Conservation (phyloP, 2,797 vertebrate genomes). For the Siniperca scherzeri region DNA sequence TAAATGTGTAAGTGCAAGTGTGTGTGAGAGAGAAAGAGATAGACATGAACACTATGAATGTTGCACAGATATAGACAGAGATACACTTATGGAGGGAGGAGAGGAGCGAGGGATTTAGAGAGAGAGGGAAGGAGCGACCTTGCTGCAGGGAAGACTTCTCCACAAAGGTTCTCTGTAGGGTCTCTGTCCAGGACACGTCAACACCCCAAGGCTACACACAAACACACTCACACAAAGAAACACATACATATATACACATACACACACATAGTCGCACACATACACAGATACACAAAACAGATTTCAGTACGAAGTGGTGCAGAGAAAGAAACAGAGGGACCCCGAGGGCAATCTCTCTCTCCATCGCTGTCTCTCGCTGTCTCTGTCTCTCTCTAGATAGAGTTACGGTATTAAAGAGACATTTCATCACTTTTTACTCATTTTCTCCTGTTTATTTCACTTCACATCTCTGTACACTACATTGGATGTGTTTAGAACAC, state of each 20-base stretch:
- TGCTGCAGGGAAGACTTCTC: slow-evolving; percentile 77
- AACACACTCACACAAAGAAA: slow-evolving; percentile 28
- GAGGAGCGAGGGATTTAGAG: slow-evolving; percentile 32
- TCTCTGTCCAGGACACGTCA: slow-evolving; percentile 69
- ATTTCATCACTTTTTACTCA: slow-evolving; percentile 21
- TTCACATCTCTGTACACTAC: background rate
- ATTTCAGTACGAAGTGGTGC: slow-evolving; percentile 33
- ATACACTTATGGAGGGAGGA: slow-evolving; percentile 47
- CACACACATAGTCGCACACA: slow-evolving; percentile 22
- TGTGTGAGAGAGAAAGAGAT: background rate
- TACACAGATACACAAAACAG: slow-evolving; percentile 32
- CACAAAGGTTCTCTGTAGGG: slow-evolving; percentile 72
- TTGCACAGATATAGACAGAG: slow-evolving; percentile 47
- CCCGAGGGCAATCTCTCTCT: slow-evolving; percentile 20
- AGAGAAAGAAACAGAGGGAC: slow-evolving; percentile 41
- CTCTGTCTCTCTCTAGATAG: background rate
- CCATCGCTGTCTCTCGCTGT: background rate
- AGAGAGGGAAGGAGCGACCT: slow-evolving; percentile 66
- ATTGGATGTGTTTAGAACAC: background rate
- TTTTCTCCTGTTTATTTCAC: background rate
- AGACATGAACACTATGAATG: slow-evolving; percentile 36
- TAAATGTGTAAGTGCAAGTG: background rate
- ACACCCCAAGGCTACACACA: slow-evolving; percentile 56
- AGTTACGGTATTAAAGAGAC: slow-evolving; percentile 18
- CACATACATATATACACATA: slow-evolving; percentile 21